Evolutionary conservation across 2,113 vertebrate species (phyloP), one percentile per base, ranked within the genome.

Genomic region (Reinhardtius hippoglossoides): DNA sequence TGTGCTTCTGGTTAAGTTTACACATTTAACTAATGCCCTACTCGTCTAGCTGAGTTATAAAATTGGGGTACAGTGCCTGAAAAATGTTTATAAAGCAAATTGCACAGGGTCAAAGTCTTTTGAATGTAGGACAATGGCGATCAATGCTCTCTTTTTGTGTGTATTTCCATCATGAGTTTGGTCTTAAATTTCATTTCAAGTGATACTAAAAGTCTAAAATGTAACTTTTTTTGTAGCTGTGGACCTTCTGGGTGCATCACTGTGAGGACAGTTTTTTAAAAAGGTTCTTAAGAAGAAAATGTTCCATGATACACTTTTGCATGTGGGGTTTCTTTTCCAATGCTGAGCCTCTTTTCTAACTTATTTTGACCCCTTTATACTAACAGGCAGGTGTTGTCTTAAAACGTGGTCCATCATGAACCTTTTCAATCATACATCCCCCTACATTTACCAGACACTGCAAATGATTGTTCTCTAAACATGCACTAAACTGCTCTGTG

Each of bases 401-500:
- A 4, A 48, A 48, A 48, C 15, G 16, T 16, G 6, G 50, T 54
- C 50, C 50, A 54, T 54, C 18, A 2, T 10, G 18, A 9, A 54
- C 50, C 50, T n/a, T 54, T 9, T n/a, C 6, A 20, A 10, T 42
- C 40, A 21, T 54, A 50, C 46, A 18, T 20, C 50, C 18, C 54
- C 9, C 56, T 23, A 14, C 74, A 66, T 76, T 67, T 70, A 64
- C 59, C 9, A 6, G 40, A 37, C 10, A n/a, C 58, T 58, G 60
- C n/a, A 66, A 54, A 71, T 68, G 1, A 52, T 44, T 57, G 60
- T 50, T 78, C 67, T 70, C 42, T 42, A 12, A 12, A 55, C 37
- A 48, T 46, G 35, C 67, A 40, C 44, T 15, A 48, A 71, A 21
- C 44, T 61, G 74, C 72, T 9, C 64, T 64, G 24, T 42, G 37